A percentile compares a stretch with the other conserved stretches of the same genome.
These are phyloP conservation scores for Paragorgia papillata DNA, from an alignment of 92 coral and sea anemone genomes.

Conservation along the genomic window DNA sequence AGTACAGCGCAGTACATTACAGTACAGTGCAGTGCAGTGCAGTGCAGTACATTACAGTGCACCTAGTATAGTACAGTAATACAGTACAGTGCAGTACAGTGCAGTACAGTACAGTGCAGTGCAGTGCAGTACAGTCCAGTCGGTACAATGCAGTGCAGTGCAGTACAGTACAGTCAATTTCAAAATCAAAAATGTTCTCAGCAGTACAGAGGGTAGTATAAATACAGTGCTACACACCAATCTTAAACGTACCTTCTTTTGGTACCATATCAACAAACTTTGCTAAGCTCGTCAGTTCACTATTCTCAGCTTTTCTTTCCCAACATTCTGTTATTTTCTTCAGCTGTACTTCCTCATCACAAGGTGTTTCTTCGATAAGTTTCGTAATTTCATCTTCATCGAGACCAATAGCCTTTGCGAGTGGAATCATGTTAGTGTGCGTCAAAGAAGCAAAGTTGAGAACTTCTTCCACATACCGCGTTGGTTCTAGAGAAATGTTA, in stretches of 20 bases:
- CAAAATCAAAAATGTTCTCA: too few relatives aligned
- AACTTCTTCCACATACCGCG: not conserved
- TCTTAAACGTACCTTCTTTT: not conserved
- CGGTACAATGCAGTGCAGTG: too few relatives aligned
- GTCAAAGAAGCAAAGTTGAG: not conserved
- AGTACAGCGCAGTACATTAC: not conserved
- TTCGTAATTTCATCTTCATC: not conserved
- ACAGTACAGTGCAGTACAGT: too few relatives aligned
- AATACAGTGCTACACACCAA: too few relatives aligned
- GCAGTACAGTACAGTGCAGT: too few relatives aligned
- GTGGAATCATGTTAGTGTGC: not conserved
- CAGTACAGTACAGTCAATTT: too few relatives aligned
- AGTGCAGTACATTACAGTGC: not conserved
- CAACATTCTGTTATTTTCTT: slow-evolving; percentile 5
- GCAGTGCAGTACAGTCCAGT: too few relatives aligned
- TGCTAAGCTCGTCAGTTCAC: not conserved
- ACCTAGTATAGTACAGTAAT: too few relatives aligned
- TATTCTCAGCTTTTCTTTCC: slow-evolving; percentile 16
- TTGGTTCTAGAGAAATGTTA: slow-evolving; percentile 10
- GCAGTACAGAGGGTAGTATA: too few relatives aligned
- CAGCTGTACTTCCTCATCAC: slow-evolving; percentile 17
- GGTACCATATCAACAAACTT: not conserved
- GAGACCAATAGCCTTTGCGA: not conserved
- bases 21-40: not conserved
- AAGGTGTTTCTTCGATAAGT: not conserved